Base-by-base conservation (phyloP, 2,888 invertebrate species). In the Dasysyrphus albostriatus region DNA sequence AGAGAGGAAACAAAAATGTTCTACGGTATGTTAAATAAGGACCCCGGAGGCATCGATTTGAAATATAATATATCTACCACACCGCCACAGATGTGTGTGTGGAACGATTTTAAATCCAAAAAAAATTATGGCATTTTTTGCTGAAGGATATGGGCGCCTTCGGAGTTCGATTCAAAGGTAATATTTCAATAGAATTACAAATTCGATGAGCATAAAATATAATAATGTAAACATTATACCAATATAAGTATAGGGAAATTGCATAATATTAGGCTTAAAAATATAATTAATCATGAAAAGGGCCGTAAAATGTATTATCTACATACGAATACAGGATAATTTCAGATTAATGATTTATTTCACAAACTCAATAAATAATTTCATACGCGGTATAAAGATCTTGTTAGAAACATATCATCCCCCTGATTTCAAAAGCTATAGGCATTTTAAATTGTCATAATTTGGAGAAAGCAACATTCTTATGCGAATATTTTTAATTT, bases 161-260 rank as follows among this genome's bases (percentile, higher is more conserved):
- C 47, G 37, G 63, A 39, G 9, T 63, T 81, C 61, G 19, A 69
- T 75, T 47, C 19, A 34, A 51, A 65, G 58, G 83, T 65, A 72
- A 83, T 83, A 75, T 79, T 75, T 80, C 75, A 80, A 80, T 24
- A 47, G 39, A 54, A 69, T 69, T 69, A 54, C 69, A 54, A 39
- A 54, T 69, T 69, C 54, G 69, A 69, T 24, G 29, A 69, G 19
- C 51, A 54, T 69, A 54, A 51, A 54, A 69, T 39, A 54, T 54
- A 39, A 49, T 54, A 54, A 69, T 54, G 51, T 54, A 24, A 39
- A 39, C 39, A 39, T 69, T 54, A 39, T 39, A 54, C n/a, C 39
- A 54, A 54, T n/a, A 49, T 34, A 49, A 47, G 24, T 54, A 39
- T 10, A 19, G 8, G 12, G 12, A 67, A 67, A 67, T 63, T 10